Conservation (phyloP, 64 coral and sea anemone species). For the Astreopora myriophthalma region DNA sequence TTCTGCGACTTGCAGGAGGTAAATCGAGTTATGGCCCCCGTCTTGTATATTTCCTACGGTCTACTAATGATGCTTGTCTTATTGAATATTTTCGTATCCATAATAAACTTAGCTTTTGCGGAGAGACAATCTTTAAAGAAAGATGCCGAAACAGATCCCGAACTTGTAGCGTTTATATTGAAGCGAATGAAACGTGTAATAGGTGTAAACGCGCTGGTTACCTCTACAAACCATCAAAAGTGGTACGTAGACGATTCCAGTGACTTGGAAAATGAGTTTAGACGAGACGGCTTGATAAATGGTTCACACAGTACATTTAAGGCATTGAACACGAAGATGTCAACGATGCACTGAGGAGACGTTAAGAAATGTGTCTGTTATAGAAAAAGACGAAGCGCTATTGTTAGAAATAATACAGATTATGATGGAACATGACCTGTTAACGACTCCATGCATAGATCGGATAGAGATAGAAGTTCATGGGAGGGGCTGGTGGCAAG, state of each 20-base stretch:
- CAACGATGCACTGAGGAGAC: background rate
- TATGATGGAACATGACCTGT: background rate
- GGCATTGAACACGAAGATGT: background rate
- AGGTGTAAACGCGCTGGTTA: constrained; percentile 5
- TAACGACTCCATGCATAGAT: background rate
- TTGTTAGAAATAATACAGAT: background rate
- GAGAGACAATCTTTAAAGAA: background rate
- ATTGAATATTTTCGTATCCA: constrained; percentile 59
- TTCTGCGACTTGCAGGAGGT: constrained; percentile 18
- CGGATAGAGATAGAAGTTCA: no score
- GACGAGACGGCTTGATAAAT: background rate
- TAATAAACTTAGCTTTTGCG: constrained; percentile 54
- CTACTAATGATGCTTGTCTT: constrained; percentile 51
- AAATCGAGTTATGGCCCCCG: constrained; percentile 26
- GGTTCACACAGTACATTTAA: no score
- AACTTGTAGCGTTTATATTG: constrained; percentile 31
- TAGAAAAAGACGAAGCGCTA: background rate
- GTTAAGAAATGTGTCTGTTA: background rate
- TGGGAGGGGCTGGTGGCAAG: no score
- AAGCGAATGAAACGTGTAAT: background rate
- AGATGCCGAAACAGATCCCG: constrained; percentile 29
- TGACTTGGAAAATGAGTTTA: background rate
- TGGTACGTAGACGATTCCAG: constrained; percentile 14
- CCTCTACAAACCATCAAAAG: background rate
- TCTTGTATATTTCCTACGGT: constrained; percentile 34